Evolutionary conservation across 1,140 invertebrate species (phyloP).

Genomic region (Holotrichia oblita): DNA sequence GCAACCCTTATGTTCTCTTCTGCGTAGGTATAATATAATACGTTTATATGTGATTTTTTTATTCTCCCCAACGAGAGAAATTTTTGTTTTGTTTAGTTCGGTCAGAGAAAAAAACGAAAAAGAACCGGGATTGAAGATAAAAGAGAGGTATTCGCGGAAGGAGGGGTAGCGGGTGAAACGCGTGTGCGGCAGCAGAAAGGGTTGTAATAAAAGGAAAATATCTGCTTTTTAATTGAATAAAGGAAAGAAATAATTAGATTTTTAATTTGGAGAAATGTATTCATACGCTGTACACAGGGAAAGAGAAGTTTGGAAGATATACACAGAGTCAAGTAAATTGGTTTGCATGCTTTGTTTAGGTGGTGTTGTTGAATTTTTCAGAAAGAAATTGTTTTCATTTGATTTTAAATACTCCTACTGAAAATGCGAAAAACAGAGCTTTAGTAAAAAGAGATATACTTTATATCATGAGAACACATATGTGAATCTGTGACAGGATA

Average conservation of each 20-base stretch:
- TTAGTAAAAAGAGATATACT: too few relatives aligned
- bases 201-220: slow-evolving; percentile 34
- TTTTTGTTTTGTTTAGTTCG: slow-evolving; percentile 33
- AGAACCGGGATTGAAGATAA: slow-evolving; percentile 6
- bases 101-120: not conserved
- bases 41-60: slow-evolving; percentile 36
- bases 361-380: not conserved
- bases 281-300: not conserved
- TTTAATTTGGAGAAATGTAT: slow-evolving; percentile 34
- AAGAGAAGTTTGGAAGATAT: slow-evolving; percentile 11
- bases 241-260: slow-evolving; percentile 34
- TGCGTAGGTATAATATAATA: slow-evolving; percentile 29
- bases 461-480: too few relatives aligned
- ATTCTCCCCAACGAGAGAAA: slow-evolving; percentile 5
- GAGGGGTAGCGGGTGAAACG: not conserved
- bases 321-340: not conserved
- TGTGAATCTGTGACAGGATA: too few relatives aligned
- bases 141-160: slow-evolving; percentile 21
- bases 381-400: not conserved
- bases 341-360: not conserved
- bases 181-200: not conserved
- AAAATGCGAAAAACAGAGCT: not conserved
- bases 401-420: not conserved
- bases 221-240: slow-evolving; percentile 37
- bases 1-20: slow-evolving; percentile 21